Evolutionary conservation across 53 echinoderm and acorn worm species (phyloP), one percentile per base, ranked within the genome.

Genomic region (Stichopus horrens): DNA sequence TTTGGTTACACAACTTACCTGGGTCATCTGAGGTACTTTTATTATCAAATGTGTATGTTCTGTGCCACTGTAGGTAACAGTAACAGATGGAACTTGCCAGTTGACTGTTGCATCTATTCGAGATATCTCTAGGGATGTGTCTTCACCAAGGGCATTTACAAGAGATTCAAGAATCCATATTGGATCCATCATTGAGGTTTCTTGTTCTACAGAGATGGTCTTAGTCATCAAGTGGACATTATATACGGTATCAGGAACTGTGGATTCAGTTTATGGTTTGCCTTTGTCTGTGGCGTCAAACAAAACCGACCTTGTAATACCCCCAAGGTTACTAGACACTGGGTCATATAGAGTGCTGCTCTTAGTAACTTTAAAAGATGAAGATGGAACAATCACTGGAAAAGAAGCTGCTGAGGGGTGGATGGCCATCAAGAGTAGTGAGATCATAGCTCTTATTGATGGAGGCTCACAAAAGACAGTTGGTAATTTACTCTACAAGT

Each of bases 381-480:
- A 65, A 52, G 88, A 60, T 23, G 88, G 68, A 13, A 65, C 68
- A 21, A 16, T 77, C 7, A 88, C 75, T 13, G 77, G 86, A 4
- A 23, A 21, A 66, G 22, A 55, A 58, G 60, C 21, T 8, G 86
- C 91, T 13, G 85, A 91, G 56, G 76, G 67, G 4, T 93, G 93
- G 93, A 66, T 93, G 58, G 75, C 56, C 67, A 67, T 93, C 10
- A 7, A 22, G 53, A 74, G 83, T 53, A 90, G 88, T 74, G 83
- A 54, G 6, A 68, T 79, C 9, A 73, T 57, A 58, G 89, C 88
- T 3, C 51, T 58, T 55, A 90, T 93, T 18, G 76, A 75, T 10
- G 93, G 93, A 60, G 93, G 93, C 1, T 93, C 93, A 6, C 76
- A 60, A 18, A 90, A 90, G 23, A 73, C 90, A 22, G 83, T 86